Base-by-base conservation (phyloP, 2,113 vertebrate species). In the Salvelinus alpinus region DNA sequence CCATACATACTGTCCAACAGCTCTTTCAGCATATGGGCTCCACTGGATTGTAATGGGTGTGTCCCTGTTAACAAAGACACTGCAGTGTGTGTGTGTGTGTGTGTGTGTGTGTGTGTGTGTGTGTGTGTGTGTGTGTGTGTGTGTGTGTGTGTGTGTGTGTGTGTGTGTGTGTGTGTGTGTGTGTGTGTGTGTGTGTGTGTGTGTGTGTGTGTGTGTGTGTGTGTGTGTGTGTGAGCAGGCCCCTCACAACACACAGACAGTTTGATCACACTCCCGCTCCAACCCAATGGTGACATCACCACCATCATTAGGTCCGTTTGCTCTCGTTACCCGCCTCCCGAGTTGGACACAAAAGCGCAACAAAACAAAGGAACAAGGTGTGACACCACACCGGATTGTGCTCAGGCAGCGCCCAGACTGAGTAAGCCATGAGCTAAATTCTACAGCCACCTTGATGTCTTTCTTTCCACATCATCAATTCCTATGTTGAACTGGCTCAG, bases 381-480 rank as follows among this genome's bases (percentile, higher is more conserved):
- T 82, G 83, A 87, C 74, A 24, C 74, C 64, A 72, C 71, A 76
- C 64, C 44, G 68, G 80, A 82, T 57, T 79, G 74, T 69, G 54
- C 77, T 78, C 22, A 12, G 69, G 62, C 66, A 1, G 38, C 64
- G 85, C 84, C 82, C 80, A 81, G 6, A 68, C 67, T 59, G 77
- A 87, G 77, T 76, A 74, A 88, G 76, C 31, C 18, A 84, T 78
- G 76, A 85, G 71, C 73, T 79, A 69, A 59, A 71, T 64, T 73
- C 82, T 72, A 82, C 57, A 80, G 62, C 80, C 75, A 73, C 44
- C 75, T 91, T 79, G 12, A 60, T 80, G 77, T 77, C 73, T 82
- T 87, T 87, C 79, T 85, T 85, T 89, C 85, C 88, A 88, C 66
- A 31, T 83, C 77, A 75, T 88, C 87, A 91, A 91, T 88, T 80